Percentiles rank a stretch among this genome's conserved stretches.
These are phyloP conservation scores for Lithodes maja DNA, from an alignment of 2,888 invertebrate genomes.

Conservation along the genomic window DNA sequence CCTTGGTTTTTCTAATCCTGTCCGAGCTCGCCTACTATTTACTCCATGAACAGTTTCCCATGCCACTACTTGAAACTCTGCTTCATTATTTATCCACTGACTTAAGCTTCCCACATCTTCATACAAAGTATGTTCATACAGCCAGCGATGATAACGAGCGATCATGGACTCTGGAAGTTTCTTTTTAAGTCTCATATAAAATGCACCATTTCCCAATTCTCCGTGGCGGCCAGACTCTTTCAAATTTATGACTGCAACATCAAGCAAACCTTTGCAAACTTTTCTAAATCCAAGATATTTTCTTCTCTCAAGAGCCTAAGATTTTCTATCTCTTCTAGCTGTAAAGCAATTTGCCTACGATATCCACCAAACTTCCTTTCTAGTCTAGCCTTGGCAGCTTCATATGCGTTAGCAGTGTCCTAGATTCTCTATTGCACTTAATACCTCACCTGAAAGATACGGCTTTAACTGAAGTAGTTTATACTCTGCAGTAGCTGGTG, in stretches of 20 bases:
- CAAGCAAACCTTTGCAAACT: not conserved
- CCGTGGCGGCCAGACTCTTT: not conserved
- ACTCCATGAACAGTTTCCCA: constrained; percentile 20
- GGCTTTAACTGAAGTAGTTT: not conserved
- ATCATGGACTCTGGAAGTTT: not conserved
- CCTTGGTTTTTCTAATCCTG: not conserved
- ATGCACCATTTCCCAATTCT: constrained; percentile 5
- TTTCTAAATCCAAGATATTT: not conserved
- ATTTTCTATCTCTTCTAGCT: not conserved
- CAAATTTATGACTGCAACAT: constrained; percentile 14
- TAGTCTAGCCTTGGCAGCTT: not conserved
- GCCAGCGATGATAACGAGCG: not conserved
- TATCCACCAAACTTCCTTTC: constrained; percentile 10
- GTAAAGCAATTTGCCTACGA: constrained; percentile 2
- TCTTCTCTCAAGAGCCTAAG: not conserved
- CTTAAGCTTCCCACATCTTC: not conserved
- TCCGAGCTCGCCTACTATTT: not conserved
- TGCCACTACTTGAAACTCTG: constrained; percentile 9
- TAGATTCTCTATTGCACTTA: constrained; percentile 5
- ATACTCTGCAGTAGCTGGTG: not conserved
- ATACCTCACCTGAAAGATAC: not conserved
- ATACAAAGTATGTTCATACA: not conserved
- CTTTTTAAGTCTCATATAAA: constrained; percentile 9
- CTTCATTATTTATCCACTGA: not conserved
- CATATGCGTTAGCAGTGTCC: not conserved